Base-by-base conservation (phyloP, 1,140 invertebrate species). In the Mycetomoellerius zeteki region DNA sequence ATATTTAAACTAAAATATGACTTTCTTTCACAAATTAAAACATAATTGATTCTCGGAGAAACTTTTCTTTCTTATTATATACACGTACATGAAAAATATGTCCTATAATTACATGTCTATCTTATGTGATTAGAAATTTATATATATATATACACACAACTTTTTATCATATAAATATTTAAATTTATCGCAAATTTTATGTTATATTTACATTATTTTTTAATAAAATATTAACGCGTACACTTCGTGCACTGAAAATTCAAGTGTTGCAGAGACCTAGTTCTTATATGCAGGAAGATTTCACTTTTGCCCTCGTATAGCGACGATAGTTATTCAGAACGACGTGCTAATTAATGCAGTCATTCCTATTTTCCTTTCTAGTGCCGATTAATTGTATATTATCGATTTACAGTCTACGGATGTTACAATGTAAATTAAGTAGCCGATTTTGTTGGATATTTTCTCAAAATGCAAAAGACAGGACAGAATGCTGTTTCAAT, bases 291-390 rank as follows among this genome's bases (percentile, higher is more conserved):
- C 14, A 12, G 56, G 5, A 52, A 77, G 30, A 12, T 33, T 85
- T 85, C 27, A 78, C 60, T 85, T 65, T 85, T 64, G 60, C 4
- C 30, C 30, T 52, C 82, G n/a, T 54, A 52, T 21, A 30, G 33
- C 54, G 82, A 75, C 37, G 24, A 84, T 14, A 47, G 37, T 60
- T 73, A 33, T 33, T 8, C 24, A 19, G 80, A 84, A 75, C 75
- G 30, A 76, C 37, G 30, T 43, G 43, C 50, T 73, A 82, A 82
- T 85, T 77, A 77, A 77, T 52, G n/a, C 37, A 8, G 56, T 37
- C 58, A 21, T n/a, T 85, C 47, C 8, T 58, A 6, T 37, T 85
- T 85, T 30, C 21, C 60, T 65, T 85, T 85, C 47, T 78, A 85
- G 78, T 21, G 21, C 2, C 21, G 10, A 14, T 33, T 10, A 1